A percentile compares a stretch with the other conserved stretches of the same genome.
phyloP scores from a whole-genome alignment of 2,113 vertebrate genomes.

The Petrocephalus zakoni region DNA sequence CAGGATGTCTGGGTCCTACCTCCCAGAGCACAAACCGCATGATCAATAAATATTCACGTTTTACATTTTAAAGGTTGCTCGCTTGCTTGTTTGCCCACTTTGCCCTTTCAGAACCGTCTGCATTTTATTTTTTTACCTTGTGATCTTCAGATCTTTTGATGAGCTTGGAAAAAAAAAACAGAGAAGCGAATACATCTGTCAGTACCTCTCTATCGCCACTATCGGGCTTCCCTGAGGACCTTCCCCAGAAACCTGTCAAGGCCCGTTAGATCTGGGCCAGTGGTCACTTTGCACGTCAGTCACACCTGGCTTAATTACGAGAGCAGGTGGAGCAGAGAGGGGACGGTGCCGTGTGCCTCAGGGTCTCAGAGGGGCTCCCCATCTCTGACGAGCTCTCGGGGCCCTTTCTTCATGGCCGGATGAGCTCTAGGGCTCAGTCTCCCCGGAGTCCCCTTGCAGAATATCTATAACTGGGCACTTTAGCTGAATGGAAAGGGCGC shows the following conservation, averaged over 20 bases:
- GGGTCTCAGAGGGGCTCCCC: neutral
- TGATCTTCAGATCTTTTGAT: conserved; percentile 13
- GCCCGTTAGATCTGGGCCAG: neutral
- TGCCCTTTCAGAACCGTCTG: neutral
- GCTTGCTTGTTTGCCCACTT: neutral
- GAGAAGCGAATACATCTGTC: neutral
- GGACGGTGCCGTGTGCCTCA: neutral
- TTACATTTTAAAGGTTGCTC: neutral
- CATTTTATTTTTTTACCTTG: neutral
- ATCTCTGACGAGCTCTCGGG: neutral
- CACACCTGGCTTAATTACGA: neutral
- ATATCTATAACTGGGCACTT: neutral
- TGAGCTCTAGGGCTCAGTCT: neutral
- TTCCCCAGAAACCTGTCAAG: neutral
- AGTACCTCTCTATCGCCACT: neutral
- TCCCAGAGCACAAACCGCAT: neutral
- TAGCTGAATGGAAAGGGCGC: neutral
- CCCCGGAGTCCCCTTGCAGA: neutral
- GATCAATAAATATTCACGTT: conserved; percentile 5
- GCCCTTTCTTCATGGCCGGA: neutral
- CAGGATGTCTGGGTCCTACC: neutral
- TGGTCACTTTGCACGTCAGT: neutral
- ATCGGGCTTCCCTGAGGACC: neutral
- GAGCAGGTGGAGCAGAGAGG: neutral
- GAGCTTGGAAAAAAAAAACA: neutral